Percentiles rank a stretch among this genome's conserved stretches.
Evolutionary conservation across 2,113 vertebrate species (phyloP).

Genomic region (Brachypodius melanocephalos): DNA sequence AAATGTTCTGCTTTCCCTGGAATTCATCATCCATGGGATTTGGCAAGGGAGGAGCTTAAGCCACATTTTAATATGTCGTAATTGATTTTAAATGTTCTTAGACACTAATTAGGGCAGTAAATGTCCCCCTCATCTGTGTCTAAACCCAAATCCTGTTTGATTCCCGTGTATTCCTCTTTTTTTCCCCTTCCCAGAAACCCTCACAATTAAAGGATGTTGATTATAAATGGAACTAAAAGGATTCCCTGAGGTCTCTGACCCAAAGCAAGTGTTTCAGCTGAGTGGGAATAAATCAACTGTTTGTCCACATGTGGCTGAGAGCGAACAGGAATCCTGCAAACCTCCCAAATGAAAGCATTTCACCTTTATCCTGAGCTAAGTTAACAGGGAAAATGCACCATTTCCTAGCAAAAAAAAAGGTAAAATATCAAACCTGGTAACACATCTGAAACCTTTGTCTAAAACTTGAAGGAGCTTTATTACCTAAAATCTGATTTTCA

Average conservation of each 20-base stretch:
- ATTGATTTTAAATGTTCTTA: neutral
- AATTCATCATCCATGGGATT: neutral
- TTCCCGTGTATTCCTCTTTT: neutral
- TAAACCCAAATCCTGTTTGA: neutral
- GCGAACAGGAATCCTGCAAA: neutral
- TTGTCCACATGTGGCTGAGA: neutral
- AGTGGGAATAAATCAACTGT: neutral
- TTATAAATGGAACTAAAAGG: neutral
- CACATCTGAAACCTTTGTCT: neutral
- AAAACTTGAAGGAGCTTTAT: neutral
- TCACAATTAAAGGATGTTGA: neutral
- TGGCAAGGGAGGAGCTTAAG: neutral
- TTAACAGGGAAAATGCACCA: neutral
- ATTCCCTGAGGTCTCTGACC: neutral
- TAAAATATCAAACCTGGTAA: neutral
- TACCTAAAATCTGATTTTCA: neutral
- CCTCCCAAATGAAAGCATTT: neutral
- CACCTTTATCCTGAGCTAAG: neutral
- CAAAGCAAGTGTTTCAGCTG: neutral
- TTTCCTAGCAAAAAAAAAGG: neutral
- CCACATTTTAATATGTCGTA: neutral
- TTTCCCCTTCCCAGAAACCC: neutral
- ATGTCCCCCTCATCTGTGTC: neutral
- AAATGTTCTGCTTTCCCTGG: neutral
- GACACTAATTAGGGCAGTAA: neutral